Evolutionary conservation across 2,888 invertebrate species (phyloP).

Genomic region (Caenorhabditis virilis): DNA sequence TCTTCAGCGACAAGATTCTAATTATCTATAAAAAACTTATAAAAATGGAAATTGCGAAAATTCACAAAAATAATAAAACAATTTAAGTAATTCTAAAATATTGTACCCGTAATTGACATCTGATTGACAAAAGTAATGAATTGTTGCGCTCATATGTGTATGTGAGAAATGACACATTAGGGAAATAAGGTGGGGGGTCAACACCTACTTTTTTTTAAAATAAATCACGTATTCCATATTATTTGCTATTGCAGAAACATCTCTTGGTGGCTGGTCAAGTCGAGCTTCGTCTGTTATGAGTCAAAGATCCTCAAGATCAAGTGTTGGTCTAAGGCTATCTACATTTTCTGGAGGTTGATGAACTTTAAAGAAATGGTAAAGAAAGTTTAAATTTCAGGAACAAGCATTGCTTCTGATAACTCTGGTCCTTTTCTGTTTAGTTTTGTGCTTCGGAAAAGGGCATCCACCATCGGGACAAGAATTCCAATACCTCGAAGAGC

Average conservation of each 20-base stretch:
- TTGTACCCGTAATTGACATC: no score
- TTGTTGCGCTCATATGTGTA: no score
- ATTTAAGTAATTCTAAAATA: no score
- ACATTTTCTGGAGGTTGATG: constrained; percentile 63
- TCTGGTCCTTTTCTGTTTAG: constrained; percentile 68
- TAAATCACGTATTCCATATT: no score
- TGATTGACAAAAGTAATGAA: no score
- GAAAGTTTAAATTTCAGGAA: constrained; percentile 38
- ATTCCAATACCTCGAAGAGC: constrained; percentile 65
- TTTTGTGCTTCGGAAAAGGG: constrained; percentile 66
- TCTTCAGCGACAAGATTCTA: no score
- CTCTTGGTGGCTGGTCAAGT: constrained; percentile 66
- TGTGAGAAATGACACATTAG: no score
- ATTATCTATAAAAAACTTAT: no score
- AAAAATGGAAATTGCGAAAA: no score
- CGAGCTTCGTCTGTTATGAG: constrained; percentile 66
- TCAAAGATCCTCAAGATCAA: constrained; percentile 62
- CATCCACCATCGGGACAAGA: constrained; percentile 67
- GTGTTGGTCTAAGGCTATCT: constrained; percentile 63
- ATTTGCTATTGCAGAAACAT: constrained; percentile 64
- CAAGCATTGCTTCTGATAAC: constrained; percentile 67
- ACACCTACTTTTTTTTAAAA: no score
- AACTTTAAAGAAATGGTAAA: not conserved
- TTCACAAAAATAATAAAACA: no score
- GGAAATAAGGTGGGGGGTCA: no score